A percentile compares a stretch with the other conserved stretches of the same genome.
phyloP scores from a whole-genome alignment of 2,888 invertebrate genomes.

The Crepidodera aurea region DNA sequence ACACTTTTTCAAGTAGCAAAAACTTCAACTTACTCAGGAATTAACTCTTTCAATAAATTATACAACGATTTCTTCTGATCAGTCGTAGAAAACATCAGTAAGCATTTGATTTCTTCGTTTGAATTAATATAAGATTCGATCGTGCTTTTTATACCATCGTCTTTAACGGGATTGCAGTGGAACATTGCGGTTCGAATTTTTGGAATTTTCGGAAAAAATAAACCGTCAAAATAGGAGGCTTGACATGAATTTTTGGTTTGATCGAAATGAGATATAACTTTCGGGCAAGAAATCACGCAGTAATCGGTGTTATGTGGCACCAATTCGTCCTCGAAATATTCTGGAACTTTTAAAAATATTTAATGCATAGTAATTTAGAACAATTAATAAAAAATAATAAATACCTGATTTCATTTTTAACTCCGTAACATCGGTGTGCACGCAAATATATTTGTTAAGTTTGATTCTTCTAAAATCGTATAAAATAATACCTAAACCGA shows the following conservation, averaged over 20 bases:
- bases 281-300: constrained; percentile 51
- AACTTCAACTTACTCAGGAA: constrained; percentile 48
- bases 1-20: no score
- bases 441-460: constrained; percentile 48
- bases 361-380: no score
- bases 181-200: constrained; percentile 50
- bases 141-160: constrained; percentile 35
- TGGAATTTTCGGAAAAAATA: constrained; percentile 53
- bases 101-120: constrained; percentile 48
- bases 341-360: constrained; percentile 49
- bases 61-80: constrained; percentile 41
- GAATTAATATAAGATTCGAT: constrained; percentile 39
- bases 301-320: constrained; percentile 48
- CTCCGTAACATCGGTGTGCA: constrained; percentile 43
- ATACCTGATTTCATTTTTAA: constrained; percentile 39
- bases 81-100: constrained; percentile 48
- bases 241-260: constrained; percentile 27
- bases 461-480: constrained; percentile 48
- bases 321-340: constrained; percentile 51
- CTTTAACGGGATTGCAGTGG: constrained; percentile 45
- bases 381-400: no score
- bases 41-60: constrained; percentile 42
- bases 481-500: constrained; percentile 49
- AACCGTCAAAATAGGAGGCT: constrained; percentile 43
- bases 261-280: constrained; percentile 49